Base-by-base conservation (phyloP, 2,888 invertebrate genomes). In the Odontothrips loti region DNA sequence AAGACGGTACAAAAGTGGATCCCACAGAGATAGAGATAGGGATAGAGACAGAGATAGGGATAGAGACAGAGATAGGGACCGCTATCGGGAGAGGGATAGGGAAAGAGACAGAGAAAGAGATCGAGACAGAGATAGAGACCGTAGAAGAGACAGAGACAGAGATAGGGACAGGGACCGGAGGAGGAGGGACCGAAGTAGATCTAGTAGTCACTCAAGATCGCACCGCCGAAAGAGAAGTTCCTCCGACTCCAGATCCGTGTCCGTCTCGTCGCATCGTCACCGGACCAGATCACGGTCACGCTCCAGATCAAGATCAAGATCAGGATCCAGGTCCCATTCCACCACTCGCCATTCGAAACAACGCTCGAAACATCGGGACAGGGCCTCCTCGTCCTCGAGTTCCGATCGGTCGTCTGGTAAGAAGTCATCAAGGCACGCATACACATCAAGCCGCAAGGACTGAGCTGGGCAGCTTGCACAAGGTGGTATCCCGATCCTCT, bases 361-460 rank as follows among this genome's bases (percentile, higher is more conserved):
- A 27, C 68, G 27, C 23, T 12, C 23, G 12, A 75, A 75, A 27
- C 68, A 75, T 27, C 68, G 68, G 9, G 68, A 75, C 68, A 75
- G 68, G 68, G 68, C n/a, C 27, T 75, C 68, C 27, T 27, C 68
- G 12, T 75, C 68, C 4, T 23, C 68, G 12, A 27, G 23, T 23
- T 75, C 68, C 68, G 68, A 75, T 75, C 68, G 68, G 27, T 75
- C 68, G 23, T 75, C 68, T 75, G 68, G 68, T 75, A 75, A 75
- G 68, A 75, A 75, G 68, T 75, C 68, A 27, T 23, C 68, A 23
- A 75, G 68, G 68, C 68, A 75, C 68, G 68, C 23, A 75, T 43
- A 43, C 34, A 6, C 34, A 43, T 43, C 34, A 43, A 43, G 34
- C 34, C 68, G 68, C 68, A 75, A 75, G 68, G 68, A 75, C 68